Conservation (phyloP, 64 coral and sea anemone genomes). For the Hydrozoanthus tunicans region DNA sequence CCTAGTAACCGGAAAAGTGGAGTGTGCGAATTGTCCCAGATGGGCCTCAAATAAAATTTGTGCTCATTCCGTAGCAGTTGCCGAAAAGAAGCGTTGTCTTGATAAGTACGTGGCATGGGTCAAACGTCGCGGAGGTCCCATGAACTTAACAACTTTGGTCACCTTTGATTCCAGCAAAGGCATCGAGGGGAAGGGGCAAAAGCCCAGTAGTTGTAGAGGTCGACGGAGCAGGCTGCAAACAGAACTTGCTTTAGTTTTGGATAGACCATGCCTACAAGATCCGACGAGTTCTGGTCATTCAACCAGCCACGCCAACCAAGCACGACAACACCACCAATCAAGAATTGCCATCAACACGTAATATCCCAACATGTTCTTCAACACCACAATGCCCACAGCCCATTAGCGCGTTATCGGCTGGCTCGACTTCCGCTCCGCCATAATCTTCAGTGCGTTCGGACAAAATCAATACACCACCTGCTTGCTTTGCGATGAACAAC, state of each 20-base stretch:
- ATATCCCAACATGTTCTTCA: neutral
- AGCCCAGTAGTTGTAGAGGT: slow-evolving; percentile 11
- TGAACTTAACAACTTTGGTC: neutral
- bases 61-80: slow-evolving; percentile 28
- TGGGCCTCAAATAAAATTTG: slow-evolving; percentile 2
- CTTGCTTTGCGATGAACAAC: neutral
- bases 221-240: neutral
- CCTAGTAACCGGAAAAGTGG: slow-evolving; percentile 22
- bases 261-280: neutral
- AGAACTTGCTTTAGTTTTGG: neutral
- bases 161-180: slow-evolving; percentile 1
- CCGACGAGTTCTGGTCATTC: neutral
- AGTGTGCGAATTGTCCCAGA: slow-evolving; percentile 11
- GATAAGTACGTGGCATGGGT: slow-evolving; percentile 11
- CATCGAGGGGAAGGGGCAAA: slow-evolving; percentile 7
- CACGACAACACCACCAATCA: neutral
- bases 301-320: neutral
- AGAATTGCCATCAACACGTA: neutral
- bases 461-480: neutral
- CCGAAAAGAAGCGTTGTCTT: neutral
- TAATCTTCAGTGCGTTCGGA: neutral
- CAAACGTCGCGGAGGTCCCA: neutral
- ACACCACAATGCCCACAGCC: neutral
- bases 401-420: neutral
- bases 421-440: neutral